Conservation (phyloP, 2,113 vertebrate genomes). For the Phainopepla nitens region DNA sequence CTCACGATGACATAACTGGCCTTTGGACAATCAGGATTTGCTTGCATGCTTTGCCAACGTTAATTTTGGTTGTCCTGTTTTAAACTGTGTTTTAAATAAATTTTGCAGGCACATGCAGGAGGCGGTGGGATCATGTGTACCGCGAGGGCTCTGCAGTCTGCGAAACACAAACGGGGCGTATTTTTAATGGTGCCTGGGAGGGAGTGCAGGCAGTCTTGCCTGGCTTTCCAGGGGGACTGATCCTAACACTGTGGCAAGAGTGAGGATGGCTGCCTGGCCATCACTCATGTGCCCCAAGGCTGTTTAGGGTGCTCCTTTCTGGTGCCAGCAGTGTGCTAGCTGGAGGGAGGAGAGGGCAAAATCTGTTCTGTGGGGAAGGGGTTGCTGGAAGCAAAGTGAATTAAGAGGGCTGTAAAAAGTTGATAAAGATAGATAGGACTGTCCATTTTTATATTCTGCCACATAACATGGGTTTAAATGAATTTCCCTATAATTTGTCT, state of each 20-base stretch:
- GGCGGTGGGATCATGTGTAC: not conserved
- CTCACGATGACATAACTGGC: not conserved
- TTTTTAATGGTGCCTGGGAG: not conserved
- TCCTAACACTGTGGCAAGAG: not conserved
- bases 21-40: not conserved
- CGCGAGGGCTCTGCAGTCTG: not conserved
- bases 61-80: not conserved
- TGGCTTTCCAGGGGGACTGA: not conserved
- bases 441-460: slow-evolving; percentile 67
- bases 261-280: not conserved
- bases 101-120: not conserved
- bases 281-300: not conserved
- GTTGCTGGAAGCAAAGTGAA: slow-evolving; percentile 45
- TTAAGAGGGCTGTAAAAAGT: slow-evolving; percentile 51
- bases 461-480: slow-evolving; percentile 67
- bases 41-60: not conserved
- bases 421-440: slow-evolving; percentile 56
- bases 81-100: not conserved
- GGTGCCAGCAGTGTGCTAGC: not conserved
- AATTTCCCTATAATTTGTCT: slow-evolving; percentile 72
- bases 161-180: not conserved
- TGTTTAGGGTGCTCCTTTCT: not conserved
- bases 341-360: slow-evolving; percentile 15
- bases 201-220: not conserved
- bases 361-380: slow-evolving; percentile 5